Conservation (phyloP, 2,888 invertebrate genomes). For the Pterobdella sp. region DNA sequence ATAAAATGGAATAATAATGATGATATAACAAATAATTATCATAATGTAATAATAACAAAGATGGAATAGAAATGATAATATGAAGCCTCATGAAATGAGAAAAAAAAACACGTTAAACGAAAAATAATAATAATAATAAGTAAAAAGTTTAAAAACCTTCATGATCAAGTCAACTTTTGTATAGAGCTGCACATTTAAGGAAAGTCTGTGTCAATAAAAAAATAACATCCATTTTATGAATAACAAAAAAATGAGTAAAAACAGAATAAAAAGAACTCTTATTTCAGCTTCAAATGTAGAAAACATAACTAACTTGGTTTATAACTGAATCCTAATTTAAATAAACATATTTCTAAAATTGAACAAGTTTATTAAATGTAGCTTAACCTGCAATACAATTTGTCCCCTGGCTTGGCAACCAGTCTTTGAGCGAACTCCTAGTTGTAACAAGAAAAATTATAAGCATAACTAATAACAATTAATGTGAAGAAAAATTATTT, state of each 20-base stretch:
- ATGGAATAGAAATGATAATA: not conserved
- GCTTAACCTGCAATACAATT: slow-evolving; percentile 74
- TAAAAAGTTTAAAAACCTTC: slow-evolving; percentile 61
- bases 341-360: not conserved
- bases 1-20: not conserved
- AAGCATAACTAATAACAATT: no score
- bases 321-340: not conserved
- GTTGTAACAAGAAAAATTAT: not conserved
- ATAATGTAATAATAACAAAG: slow-evolving; percentile 7
- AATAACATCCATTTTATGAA: no score
- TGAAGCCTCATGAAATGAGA: not conserved
- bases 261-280: no score
- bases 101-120: no score
- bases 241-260: no score
- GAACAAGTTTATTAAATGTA: not conserved
- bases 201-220: slow-evolving; percentile 56
- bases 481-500: no score
- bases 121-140: not conserved
- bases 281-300: no score
- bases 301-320: not conserved
- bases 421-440: slow-evolving; percentile 88
- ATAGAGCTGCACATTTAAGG: slow-evolving; percentile 88
- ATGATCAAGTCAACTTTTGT: slow-evolving; percentile 89
- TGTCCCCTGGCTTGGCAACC: slow-evolving; percentile 92
- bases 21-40: not conserved